Conservation (phyloP, 2,888 invertebrate species). For the Pammene fasciana region DNA sequence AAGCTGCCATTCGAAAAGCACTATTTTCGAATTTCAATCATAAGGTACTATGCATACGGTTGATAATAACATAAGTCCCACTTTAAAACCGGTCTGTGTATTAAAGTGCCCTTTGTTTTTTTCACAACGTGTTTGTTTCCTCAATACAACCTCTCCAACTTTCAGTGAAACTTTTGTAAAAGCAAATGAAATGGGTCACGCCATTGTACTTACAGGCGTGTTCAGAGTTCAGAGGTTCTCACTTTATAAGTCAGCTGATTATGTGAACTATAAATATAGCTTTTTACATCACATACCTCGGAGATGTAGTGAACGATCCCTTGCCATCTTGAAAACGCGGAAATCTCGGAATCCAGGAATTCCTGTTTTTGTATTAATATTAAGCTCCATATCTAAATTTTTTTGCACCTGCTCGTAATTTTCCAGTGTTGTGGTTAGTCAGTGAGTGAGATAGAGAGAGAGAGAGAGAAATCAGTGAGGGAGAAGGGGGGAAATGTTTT, state of each 20-base stretch:
- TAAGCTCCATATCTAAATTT: no score
- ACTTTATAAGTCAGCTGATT: slow-evolving; percentile 16
- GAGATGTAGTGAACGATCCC: no score
- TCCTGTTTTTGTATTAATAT: no score
- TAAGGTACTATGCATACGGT: not conserved
- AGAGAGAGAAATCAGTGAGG: no score
- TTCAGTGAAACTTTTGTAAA: slow-evolving; percentile 30
- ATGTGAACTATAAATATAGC: no score
- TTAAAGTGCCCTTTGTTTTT: slow-evolving; percentile 25
- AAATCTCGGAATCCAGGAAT: no score
- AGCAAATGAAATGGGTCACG: slow-evolving; percentile 34
- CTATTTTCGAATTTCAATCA: not conserved
- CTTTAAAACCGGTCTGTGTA: not conserved
- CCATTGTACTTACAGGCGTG: slow-evolving; percentile 3
- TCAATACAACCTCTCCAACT: slow-evolving; percentile 35
- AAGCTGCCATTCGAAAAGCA: not conserved
- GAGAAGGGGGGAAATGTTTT: no score
- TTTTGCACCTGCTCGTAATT: no score
- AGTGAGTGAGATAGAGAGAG: no score
- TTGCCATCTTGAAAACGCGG: no score
- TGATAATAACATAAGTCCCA: not conserved
- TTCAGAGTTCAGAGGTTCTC: slow-evolving; percentile 4
- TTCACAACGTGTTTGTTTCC: slow-evolving; percentile 32
- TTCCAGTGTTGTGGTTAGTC: no score
- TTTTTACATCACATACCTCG: no score